Evolutionary conservation across 2,797 vertebrate genomes (phyloP).

Genomic region (Acanthornis magna): DNA sequence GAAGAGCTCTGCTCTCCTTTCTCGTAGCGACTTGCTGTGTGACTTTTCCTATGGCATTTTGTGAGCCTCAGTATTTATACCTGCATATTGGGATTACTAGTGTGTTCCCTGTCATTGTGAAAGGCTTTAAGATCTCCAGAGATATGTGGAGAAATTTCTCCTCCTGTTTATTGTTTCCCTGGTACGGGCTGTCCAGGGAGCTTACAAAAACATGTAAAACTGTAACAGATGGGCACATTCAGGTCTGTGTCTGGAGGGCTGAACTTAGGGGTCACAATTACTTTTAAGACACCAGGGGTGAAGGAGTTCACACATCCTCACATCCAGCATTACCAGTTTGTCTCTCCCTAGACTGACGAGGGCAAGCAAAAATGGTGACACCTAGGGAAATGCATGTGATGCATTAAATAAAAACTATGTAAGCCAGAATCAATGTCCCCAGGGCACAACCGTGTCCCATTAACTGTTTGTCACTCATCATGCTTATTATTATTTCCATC

Average conservation of each 20-base stretch:
- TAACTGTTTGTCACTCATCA: constrained; percentile 14
- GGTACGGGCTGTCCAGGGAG: not conserved
- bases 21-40: not conserved
- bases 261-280: not conserved
- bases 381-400: not conserved
- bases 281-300: not conserved
- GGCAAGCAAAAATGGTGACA: not conserved
- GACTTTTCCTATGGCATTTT: not conserved
- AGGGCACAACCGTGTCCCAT: not conserved
- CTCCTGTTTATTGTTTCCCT: not conserved
- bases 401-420: not conserved
- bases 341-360: not conserved
- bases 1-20: not conserved
- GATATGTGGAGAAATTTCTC: accelerated
- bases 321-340: not conserved
- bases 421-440: not conserved
- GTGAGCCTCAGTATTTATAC: not conserved
- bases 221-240: not conserved
- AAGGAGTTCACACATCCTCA: not conserved
- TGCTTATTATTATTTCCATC: not conserved
- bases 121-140: not conserved
- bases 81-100: not conserved
- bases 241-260: not conserved
- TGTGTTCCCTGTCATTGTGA: not conserved
- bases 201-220: not conserved